phyloP scores from a whole-genome alignment of 1,140 invertebrate genomes.

The Marisa cornuarietis region DNA sequence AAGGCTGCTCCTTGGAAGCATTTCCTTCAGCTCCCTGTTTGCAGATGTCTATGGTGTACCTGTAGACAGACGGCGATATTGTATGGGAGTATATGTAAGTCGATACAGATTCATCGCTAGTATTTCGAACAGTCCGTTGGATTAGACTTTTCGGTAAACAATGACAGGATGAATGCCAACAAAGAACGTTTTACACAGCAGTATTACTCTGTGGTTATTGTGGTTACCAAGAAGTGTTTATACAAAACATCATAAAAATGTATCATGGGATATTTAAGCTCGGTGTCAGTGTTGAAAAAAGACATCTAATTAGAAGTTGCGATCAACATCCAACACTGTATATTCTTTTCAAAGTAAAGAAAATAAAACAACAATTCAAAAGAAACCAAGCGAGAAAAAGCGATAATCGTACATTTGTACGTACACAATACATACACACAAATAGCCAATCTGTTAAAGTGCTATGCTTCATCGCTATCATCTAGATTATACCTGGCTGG shows the following conservation, averaged over 20 bases:
- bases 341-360: conserved; percentile 25
- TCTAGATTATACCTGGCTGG: conserved; percentile 23
- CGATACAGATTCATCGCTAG: no score
- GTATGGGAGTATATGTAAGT: neutral
- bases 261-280: neutral
- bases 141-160: no score
- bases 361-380: no score
- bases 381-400: neutral
- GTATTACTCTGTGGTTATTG: no score
- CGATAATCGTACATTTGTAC: neutral
- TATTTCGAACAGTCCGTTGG: neutral
- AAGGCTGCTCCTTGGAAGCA: neutral
- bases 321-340: conserved; percentile 26
- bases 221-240: no score
- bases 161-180: no score
- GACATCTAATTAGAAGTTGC: neutral
- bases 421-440: neutral
- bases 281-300: neutral
- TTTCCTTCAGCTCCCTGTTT: neutral
- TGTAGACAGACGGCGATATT: neutral
- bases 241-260: no score
- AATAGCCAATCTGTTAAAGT: neutral
- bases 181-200: no score
- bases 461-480: conserved; percentile 1
- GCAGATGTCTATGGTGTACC: conserved; percentile 26